Base-by-base conservation (phyloP, 2,113 vertebrate genomes). In the Pithys albifrons region DNA sequence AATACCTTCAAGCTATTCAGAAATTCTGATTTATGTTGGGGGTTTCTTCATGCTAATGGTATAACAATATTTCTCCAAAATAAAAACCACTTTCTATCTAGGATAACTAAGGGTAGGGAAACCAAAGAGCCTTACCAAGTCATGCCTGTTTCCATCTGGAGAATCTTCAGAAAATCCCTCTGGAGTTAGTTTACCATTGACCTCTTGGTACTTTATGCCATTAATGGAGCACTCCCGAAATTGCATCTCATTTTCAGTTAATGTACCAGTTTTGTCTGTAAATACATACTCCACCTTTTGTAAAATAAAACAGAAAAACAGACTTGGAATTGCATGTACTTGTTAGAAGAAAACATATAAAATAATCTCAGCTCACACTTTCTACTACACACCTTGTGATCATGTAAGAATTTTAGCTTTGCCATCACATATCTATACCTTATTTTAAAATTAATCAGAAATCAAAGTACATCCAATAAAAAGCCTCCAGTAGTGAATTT, bases 231-330 rank as follows among this genome's bases (percentile, higher is more conserved):
- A 99, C 94, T 99, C 99, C 6, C 99, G 99, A 97, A 99, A 99
- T 35, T 99, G 99, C 99, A 99, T 99, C 97, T 99, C 99, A 65
- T 99, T 99, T 98, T 99, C 99, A n/a, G 99, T 99, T 77, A 99
- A 96, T 5, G 99, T 99, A 45, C 99, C 99, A 0, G 99, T 99
- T 97, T 99, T 99, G 97, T 99, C 99, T 67, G 99, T 99, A 87
- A 99, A 99, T 75, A 99, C 98, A 61, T 99, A 99, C 74, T 99
- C 99, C 91, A 99, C 99, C 99, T 99, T 96, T 73, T 76, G 46
- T 65, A 70, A 93, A 27, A 55, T 4, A 84, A 91, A 24, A 52
- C 7, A 78, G 93, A 93, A 66, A 49, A 41, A 66, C 70, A 86
- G 46, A 65, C 22, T 59, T 89, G 39, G 33, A 92, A 80, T 73